A percentile compares a stretch with the other conserved stretches of the same genome.
Evolutionary conservation across 2,888 invertebrate species (phyloP).

Genomic region (Scaptomyza cyrtandrae): DNA sequence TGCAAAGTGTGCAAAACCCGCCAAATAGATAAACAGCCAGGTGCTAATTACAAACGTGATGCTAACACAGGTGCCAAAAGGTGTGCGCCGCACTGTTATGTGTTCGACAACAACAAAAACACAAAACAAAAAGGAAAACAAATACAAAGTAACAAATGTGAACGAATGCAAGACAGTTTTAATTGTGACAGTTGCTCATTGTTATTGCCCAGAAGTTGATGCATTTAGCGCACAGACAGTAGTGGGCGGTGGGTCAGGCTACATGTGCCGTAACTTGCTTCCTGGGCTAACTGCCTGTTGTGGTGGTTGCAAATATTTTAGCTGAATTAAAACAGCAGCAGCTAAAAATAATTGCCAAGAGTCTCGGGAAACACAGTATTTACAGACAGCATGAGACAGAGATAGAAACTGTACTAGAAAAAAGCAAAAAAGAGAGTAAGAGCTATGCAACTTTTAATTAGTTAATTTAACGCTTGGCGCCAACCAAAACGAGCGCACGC

Average conservation of each 20-base stretch:
- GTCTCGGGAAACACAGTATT: conserved; percentile 46
- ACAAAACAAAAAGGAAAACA: conserved; percentile 4
- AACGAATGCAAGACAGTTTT: conserved; percentile 61
- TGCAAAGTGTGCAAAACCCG: conserved; percentile 42
- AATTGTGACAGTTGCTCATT: conserved; percentile 66
- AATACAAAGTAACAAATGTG: conserved; percentile 25
- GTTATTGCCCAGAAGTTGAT: conserved; percentile 45
- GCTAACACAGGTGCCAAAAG: conserved; percentile 44
- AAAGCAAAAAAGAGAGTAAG: conserved; percentile 14
- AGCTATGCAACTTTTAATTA: conserved; percentile 75
- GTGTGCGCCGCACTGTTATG: conserved; percentile 31
- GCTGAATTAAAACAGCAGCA: conserved; percentile 62
- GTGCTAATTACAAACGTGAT: conserved; percentile 70
- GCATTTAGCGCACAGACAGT: conserved; percentile 46
- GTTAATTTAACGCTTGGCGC: conserved; percentile 75
- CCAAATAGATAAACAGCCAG: conserved; percentile 50
- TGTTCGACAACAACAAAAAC: conserved; percentile 12
- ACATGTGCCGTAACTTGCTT: conserved; percentile 12
- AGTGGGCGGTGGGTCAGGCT: conserved; percentile 41
- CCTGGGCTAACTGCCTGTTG: conserved; percentile 23
- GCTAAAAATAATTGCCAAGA: conserved; percentile 70
- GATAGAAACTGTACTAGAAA: conserved; percentile 8
- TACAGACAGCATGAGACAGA: conserved; percentile 1
- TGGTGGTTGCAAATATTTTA: conserved; percentile 59
- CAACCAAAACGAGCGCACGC: conserved; percentile 52